phyloP scores from a whole-genome alignment of 2,888 invertebrate genomes.

The Latheticus oryzae region DNA sequence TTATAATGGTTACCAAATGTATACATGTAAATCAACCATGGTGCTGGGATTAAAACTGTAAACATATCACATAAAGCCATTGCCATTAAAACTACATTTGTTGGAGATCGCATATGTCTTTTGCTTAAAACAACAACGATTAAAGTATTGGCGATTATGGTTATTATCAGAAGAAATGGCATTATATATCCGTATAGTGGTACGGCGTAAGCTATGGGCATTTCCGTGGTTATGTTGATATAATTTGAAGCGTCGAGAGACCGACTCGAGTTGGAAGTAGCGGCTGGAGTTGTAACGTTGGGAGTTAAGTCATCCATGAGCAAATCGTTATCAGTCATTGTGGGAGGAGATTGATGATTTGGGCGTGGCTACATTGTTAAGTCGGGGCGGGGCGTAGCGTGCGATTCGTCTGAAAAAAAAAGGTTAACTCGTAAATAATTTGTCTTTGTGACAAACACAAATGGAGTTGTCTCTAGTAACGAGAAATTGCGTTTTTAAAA shows the following conservation, averaged over 20 bases:
- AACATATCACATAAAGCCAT: slow-evolving; percentile 97
- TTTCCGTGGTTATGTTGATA: slow-evolving; percentile 74
- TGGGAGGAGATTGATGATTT: no score
- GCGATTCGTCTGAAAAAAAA: no score
- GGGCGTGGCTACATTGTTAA: no score
- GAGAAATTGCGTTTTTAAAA: no score
- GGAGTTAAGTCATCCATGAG: not conserved
- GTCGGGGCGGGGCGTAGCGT: no score
- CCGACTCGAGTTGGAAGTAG: no score
- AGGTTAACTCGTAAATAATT: no score
- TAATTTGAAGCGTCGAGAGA: no score
- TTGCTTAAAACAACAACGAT: slow-evolving; percentile 91
- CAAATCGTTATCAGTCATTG: no score
- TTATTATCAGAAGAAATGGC: slow-evolving; percentile 86
- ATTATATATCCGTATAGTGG: slow-evolving; percentile 83
- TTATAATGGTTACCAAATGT: slow-evolving; percentile 89
- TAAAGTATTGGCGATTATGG: slow-evolving; percentile 90
- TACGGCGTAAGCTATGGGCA: slow-evolving; percentile 75
- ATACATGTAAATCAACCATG: slow-evolving; percentile 93
- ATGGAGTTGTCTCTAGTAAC: no score
- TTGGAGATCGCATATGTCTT: slow-evolving; percentile 91
- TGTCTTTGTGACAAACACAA: no score
- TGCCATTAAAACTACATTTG: slow-evolving; percentile 92
- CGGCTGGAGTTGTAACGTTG: not conserved
- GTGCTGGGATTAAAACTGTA: slow-evolving; percentile 89